Evolutionary conservation across 1,140 invertebrate species (phyloP).

Genomic region (Temnothorax nylanderi): DNA sequence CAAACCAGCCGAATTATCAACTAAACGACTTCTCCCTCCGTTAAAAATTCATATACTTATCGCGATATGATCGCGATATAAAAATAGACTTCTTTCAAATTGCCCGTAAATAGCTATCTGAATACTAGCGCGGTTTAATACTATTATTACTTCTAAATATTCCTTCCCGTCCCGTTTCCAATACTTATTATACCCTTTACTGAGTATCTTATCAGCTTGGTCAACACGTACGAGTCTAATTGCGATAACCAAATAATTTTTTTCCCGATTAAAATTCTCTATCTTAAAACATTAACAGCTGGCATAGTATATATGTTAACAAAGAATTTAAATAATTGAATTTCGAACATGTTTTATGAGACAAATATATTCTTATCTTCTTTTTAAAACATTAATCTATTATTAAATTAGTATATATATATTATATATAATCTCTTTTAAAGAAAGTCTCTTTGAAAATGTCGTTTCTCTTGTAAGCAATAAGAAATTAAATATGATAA

Average conservation of each 20-base stretch:
- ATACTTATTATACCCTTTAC: slow-evolving; percentile 46
- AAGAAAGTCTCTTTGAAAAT: not conserved
- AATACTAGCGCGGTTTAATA: slow-evolving; percentile 58
- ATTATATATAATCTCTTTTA: not conserved
- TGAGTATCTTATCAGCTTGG: slow-evolving; percentile 44
- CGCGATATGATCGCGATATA: slow-evolving; percentile 62
- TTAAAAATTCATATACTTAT: slow-evolving; percentile 59
- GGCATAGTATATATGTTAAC: not conserved
- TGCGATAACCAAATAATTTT: slow-evolving; percentile 33
- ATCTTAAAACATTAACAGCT: slow-evolving; percentile 44
- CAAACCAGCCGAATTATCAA: slow-evolving; percentile 54
- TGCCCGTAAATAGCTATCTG: slow-evolving; percentile 50
- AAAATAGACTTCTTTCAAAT: slow-evolving; percentile 66
- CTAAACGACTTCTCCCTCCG: slow-evolving; percentile 36
- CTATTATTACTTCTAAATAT: slow-evolving; percentile 53
- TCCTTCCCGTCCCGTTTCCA: slow-evolving; percentile 12
- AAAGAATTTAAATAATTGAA: not conserved
- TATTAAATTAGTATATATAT: not conserved
- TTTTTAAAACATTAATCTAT: not conserved
- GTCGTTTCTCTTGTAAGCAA: not conserved
- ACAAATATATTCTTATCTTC: not conserved
- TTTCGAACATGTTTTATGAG: not conserved
- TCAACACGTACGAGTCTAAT: slow-evolving; percentile 45
- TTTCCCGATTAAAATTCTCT: slow-evolving; percentile 13
- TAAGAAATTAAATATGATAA: not conserved